Evolutionary conservation across 2,113 vertebrate species (phyloP).

Genomic region (Castor canadensis): DNA sequence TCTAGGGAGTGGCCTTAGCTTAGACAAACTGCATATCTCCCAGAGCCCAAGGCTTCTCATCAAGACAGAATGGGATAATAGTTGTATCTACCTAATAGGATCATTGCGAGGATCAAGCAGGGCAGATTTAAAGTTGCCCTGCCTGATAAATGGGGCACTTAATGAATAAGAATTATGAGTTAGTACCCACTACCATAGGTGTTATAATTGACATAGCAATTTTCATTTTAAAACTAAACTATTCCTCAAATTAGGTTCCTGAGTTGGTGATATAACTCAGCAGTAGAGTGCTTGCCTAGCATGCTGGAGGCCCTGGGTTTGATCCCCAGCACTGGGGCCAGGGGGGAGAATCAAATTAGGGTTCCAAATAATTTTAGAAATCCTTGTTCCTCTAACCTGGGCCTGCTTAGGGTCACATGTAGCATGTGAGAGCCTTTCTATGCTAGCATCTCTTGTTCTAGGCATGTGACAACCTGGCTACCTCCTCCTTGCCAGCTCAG

Average conservation of each 20-base stretch:
- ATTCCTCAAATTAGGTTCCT: not conserved
- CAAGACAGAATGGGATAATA: not conserved
- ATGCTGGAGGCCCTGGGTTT: not conserved
- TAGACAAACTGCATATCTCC: not conserved
- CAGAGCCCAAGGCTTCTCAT: not conserved
- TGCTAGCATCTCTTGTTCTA: not conserved
- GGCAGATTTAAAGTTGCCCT: not conserved
- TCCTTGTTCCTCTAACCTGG: not conserved
- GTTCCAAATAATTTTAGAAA: not conserved
- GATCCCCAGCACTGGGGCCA: not conserved
- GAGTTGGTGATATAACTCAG: not conserved
- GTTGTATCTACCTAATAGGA: not conserved
- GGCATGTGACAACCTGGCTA: not conserved
- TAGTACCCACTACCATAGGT: not conserved
- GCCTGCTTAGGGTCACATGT: not conserved
- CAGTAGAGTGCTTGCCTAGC: not conserved
- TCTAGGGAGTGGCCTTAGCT: not conserved
- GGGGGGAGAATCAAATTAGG: not conserved
- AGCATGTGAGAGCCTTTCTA: not conserved
- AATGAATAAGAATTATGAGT: not conserved
- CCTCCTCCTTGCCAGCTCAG: not conserved
- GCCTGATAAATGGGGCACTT: not conserved
- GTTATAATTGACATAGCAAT: not conserved
- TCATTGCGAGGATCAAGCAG: not conserved
- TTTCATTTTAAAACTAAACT: not conserved